Evolutionary conservation across 2,113 vertebrate genomes (phyloP).

Genomic region (Cinclus mexicanus): DNA sequence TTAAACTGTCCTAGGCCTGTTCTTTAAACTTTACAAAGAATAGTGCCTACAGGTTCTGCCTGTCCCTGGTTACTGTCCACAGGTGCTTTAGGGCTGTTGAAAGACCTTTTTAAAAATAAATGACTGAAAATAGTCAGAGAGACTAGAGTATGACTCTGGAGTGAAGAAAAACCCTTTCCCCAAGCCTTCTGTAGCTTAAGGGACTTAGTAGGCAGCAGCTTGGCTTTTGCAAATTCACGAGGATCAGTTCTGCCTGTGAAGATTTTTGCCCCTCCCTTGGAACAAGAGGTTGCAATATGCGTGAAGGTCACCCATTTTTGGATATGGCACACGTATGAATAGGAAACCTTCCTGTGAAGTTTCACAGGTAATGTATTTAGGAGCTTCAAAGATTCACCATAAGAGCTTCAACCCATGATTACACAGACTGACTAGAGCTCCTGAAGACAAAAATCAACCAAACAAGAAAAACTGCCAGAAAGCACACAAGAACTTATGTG

Average conservation of each 20-base stretch:
- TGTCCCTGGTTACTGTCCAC: neutral
- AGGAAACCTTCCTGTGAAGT: neutral
- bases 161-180: neutral
- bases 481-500: neutral
- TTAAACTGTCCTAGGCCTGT: neutral
- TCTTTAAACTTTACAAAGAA: neutral
- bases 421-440: neutral
- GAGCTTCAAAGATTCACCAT: neutral
- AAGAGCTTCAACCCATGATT: neutral
- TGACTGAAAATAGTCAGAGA: neutral
- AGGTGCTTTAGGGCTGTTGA: neutral
- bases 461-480: neutral
- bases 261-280: neutral
- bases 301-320: neutral
- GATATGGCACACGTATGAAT: fast-evolving
- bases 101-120: neutral
- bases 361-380: neutral
- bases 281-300: neutral
- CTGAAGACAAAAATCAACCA: neutral
- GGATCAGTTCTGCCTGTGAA: neutral
- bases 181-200: neutral
- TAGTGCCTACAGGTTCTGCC: neutral
- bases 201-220: neutral
- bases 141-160: neutral
- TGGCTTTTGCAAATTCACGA: neutral